Evolutionary conservation across 2,888 invertebrate species (phyloP).

Genomic region (Tachina fera): DNA sequence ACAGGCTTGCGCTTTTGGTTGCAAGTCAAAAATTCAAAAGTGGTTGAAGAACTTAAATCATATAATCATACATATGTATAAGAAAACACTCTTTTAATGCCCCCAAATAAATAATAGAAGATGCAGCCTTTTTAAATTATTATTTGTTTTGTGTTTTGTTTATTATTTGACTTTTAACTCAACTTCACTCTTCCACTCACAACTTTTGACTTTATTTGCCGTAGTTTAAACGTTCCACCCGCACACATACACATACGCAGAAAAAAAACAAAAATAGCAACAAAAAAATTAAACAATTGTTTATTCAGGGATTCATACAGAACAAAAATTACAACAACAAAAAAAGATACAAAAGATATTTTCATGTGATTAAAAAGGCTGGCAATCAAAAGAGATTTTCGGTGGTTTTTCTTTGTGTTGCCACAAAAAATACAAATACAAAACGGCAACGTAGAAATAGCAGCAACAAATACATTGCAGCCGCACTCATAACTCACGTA

Average conservation of each 20-base stretch:
- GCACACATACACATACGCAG: slow-evolving; percentile 4
- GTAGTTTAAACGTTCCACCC: slow-evolving; percentile 49
- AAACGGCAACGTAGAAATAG: slow-evolving; percentile 10
- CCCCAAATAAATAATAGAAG: not conserved
- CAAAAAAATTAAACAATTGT: slow-evolving; percentile 55
- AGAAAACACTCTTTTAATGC: slow-evolving; percentile 15
- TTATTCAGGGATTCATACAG: slow-evolving; percentile 57
- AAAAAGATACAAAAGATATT: slow-evolving; percentile 56
- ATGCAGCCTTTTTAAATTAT: slow-evolving; percentile 73
- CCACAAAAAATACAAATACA: slow-evolving; percentile 36
- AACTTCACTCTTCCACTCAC: slow-evolving; percentile 52
- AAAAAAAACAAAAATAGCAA: slow-evolving; percentile 11
- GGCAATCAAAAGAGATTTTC: slow-evolving; percentile 59
- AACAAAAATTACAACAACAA: not conserved
- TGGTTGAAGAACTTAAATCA: no score
- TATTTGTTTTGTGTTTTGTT: slow-evolving; percentile 74
- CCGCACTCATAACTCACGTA: slow-evolving; percentile 68
- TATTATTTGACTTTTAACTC: slow-evolving; percentile 74
- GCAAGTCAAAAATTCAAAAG: no score
- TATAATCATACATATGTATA: no score
- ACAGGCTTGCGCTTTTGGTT: no score
- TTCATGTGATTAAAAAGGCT: slow-evolving; percentile 69
- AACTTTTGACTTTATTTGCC: slow-evolving; percentile 57
- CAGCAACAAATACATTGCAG: slow-evolving; percentile 55
- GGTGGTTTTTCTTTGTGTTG: slow-evolving; percentile 42